Base-by-base conservation (phyloP, 2,888 invertebrate species). In the Netelia melanura region DNA sequence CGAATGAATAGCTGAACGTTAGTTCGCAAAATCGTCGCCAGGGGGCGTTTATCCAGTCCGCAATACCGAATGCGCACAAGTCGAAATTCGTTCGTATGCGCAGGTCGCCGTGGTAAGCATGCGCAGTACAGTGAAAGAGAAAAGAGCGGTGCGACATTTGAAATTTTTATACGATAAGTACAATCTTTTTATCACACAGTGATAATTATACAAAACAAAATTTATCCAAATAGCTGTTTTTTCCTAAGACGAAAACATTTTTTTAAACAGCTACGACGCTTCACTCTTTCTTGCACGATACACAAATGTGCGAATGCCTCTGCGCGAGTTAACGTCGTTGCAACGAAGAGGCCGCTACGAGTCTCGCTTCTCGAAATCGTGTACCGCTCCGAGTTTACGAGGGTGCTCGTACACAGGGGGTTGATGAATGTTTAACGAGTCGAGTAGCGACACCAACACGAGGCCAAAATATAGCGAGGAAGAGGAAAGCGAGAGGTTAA, bases 361-460 rank as follows among this genome's bases (percentile, higher is more conserved):
- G 84, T 82, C 82, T 84, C 58, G 80, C 65, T 65, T 65, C 67
- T 85, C 85, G 87, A 89, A 30, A 88, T 87, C 89, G 90, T 92
- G 92, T 92, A 89, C 84, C 58, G 89, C 90, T 88, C 89, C 65
- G 58, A 82, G 89, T 90, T 93, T 92, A 92, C 89, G 89, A 89
- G 90, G 89, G 91, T 91, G 91, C 89, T 92, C 88, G 90, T 91
- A 92, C 91, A 92, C 91, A 89, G 90, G 86, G 88, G 84, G 86
- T 85, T 86, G 89, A 89, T 93, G 92, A 93, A 93, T 93, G 88
- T 92, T 93, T 93, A 90, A 93, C 89, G 88, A 89, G 87, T 68
- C 81, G 89, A 89, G 89, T 79, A 72, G 80, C 65, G 80, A 82
- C 82, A 80, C 72, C 61, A 71, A 65, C 81, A 52, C 17, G 74